Evolutionary conservation across 2,888 invertebrate genomes (phyloP).

Genomic region (Ectemnius cavifrons): DNA sequence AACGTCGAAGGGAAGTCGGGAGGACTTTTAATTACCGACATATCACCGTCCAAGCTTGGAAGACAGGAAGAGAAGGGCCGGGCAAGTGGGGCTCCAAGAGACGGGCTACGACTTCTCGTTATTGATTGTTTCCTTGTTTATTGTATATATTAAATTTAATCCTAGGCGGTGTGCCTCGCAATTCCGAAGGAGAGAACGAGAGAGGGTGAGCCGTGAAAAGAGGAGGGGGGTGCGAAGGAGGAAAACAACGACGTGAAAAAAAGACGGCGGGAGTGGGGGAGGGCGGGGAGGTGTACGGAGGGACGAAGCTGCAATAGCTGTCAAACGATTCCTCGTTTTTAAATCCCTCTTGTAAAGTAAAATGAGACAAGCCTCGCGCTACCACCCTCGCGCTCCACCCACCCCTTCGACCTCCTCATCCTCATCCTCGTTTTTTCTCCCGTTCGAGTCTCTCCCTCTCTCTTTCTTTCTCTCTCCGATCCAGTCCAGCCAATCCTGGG

Average conservation of each 20-base stretch:
- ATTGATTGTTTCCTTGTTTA: slow-evolving; percentile 77
- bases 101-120: slow-evolving; percentile 47
- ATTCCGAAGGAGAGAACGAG: background rate
- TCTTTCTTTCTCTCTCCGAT: slow-evolving; percentile 10
- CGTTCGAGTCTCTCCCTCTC: slow-evolving; percentile 20
- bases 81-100: slow-evolving; percentile 6
- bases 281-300: background rate
- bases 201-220: background rate
- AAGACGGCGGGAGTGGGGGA: slow-evolving; percentile 9
- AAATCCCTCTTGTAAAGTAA: slow-evolving; percentile 77
- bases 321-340: slow-evolving; percentile 77
- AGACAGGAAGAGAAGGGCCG: slow-evolving; percentile 42
- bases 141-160: slow-evolving; percentile 77
- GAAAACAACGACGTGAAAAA: slow-evolving; percentile 16
- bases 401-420: background rate
- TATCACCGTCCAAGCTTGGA: slow-evolving; percentile 59
- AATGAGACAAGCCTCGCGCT: slow-evolving; percentile 72
- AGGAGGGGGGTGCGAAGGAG: background rate
- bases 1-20: slow-evolving; percentile 23
- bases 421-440: slow-evolving; percentile 17
- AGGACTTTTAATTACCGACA: slow-evolving; percentile 71
- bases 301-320: slow-evolving; percentile 73
- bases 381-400: slow-evolving; percentile 11
- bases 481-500: background rate
- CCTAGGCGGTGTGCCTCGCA: background rate